These are phyloP conservation scores for Nephrotoma guestfalica DNA, from an alignment of 2,888 invertebrate genomes.

Conservation along the genomic window DNA sequence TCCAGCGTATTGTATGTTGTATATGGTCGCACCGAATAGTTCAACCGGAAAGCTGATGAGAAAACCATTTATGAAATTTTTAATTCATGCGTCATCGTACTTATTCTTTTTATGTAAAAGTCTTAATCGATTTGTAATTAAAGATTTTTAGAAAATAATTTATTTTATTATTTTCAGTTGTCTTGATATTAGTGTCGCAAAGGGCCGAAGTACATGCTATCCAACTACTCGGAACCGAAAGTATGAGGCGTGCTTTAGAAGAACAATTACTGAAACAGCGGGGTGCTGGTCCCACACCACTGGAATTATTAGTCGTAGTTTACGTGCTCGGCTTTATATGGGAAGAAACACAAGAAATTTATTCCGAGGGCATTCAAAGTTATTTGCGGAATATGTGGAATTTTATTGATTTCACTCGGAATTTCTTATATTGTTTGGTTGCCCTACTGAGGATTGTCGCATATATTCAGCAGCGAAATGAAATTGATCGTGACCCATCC, in stretches of 20 bases:
- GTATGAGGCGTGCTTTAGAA: constrained; percentile 45
- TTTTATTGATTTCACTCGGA: constrained; percentile 86
- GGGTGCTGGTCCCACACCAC: constrained; percentile 69
- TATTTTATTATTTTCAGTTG: constrained; percentile 40
- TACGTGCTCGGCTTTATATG: constrained; percentile 83
- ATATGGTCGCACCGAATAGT: constrained; percentile 74
- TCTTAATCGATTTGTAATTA: neutral
- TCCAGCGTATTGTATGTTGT: constrained; percentile 73
- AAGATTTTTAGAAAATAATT: neutral
- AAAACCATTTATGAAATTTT: constrained; percentile 93
- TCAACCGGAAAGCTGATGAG: constrained; percentile 67
- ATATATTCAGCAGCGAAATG: constrained; percentile 56
- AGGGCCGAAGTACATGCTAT: constrained; percentile 66
- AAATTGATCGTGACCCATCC: constrained; percentile 50
- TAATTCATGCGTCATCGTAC: constrained; percentile 88
- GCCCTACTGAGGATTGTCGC: constrained; percentile 51
- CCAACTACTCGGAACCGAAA: constrained; percentile 54
- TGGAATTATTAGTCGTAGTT: constrained; percentile 68
- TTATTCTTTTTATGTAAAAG: constrained; percentile 82
- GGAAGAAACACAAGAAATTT: constrained; percentile 86
- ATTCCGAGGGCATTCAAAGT: constrained; percentile 68
- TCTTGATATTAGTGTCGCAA: constrained; percentile 85
- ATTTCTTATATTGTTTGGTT: constrained; percentile 68
- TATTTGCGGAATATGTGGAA: constrained; percentile 94
- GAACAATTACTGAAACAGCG: constrained; percentile 56